Evolutionary conservation across 2,113 vertebrate species (phyloP), one percentile per base, ranked within the genome.

Genomic region (Thymallus thymallus): DNA sequence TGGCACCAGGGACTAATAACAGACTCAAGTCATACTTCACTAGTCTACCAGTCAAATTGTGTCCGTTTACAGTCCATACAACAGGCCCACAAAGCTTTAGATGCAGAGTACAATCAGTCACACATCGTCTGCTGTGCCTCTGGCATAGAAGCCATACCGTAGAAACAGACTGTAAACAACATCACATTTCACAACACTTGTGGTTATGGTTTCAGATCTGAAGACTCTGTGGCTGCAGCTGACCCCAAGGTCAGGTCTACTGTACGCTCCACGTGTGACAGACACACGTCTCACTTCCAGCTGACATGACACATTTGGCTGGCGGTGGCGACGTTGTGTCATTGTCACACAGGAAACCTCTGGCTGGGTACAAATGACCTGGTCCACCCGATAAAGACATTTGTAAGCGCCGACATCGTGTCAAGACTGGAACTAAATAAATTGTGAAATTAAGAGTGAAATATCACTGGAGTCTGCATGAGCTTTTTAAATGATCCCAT

Each of bases 11-110:
- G 35, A 41, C 35, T 68, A 14, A 41, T 26, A 65, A 23, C 24
- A 45, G 66, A n/a, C 69, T 60, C n/a, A 18, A 29, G 29, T 48
- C 32, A 69, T 68, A 18, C 64, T 76, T 78, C 74, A 80, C 71
- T 46, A 75, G 61, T 63, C 22, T 56, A 9, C 30, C 48, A 32
- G 24, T 58, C 48, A 26, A 32, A 58, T 26, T 1, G 0, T 63
- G 10, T n/a, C n/a, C 0, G 23, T 5, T 26, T 5, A 26, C 51
- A 56, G 51, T 32, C 20, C 16, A 20, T 60, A n/a, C 20, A 60
- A n/a, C 56, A 60, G 3, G 56, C 56, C 56, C 56, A 60, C 56
- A n/a, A 60, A 23, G n/a, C n/a, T 60, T n/a, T n/a, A 7, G 6
- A 20, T n/a, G n/a, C 14, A 30, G 13, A 71, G 29, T 60, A 5